A percentile compares a stretch with the other conserved stretches of the same genome.
These are phyloP conservation scores for Hippoglossus hippoglossus DNA, from an alignment of 2,797 vertebrate species.

Conservation along the genomic window DNA sequence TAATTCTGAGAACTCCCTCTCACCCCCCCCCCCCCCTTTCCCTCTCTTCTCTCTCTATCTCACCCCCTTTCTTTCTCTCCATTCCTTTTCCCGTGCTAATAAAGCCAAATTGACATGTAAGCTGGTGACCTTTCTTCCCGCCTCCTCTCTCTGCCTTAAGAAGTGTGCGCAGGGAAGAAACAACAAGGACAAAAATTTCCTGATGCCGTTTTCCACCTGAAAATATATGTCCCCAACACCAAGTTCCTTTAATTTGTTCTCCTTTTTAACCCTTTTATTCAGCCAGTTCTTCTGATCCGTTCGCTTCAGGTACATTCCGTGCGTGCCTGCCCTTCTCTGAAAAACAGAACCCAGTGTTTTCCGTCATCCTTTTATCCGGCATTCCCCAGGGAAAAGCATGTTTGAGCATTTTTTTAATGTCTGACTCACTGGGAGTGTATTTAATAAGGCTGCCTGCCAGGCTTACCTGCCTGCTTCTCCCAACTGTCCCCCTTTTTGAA, in stretches of 20 bases:
- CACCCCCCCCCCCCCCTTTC: slow-evolving; percentile 22
- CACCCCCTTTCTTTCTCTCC: slow-evolving; percentile 9
- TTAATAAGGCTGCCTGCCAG: slow-evolving; percentile 68
- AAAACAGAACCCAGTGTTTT: slow-evolving; percentile 28
- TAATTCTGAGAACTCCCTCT: slow-evolving; percentile 70
- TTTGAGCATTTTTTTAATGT: slow-evolving; percentile 43
- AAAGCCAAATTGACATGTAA: slow-evolving; percentile 77
- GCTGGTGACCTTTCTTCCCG: slow-evolving; percentile 67
- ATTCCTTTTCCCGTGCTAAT: slow-evolving; percentile 62
- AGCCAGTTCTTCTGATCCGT: slow-evolving; percentile 69
- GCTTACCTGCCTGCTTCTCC: slow-evolving; percentile 35
- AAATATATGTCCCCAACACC: slow-evolving; percentile 34
- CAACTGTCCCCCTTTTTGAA: slow-evolving; percentile 44
- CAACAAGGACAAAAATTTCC: slow-evolving; percentile 56
- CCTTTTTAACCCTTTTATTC: slow-evolving; percentile 43
- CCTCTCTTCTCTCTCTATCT: slow-evolving; percentile 28
- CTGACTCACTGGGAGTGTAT: slow-evolving; percentile 51
- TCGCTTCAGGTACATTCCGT: slow-evolving; percentile 71
- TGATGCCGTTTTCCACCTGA: slow-evolving; percentile 51
- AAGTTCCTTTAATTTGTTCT: slow-evolving; percentile 33
- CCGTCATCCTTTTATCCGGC: slow-evolving; percentile 32
- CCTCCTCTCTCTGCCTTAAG: slow-evolving; percentile 52
- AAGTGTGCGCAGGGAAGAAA: slow-evolving; percentile 41
- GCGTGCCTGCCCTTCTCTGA: slow-evolving; percentile 40
- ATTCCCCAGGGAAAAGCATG: slow-evolving; percentile 19